Evolutionary conservation across 2,113 vertebrate species (phyloP), one percentile per base, ranked within the genome.

Genomic region (Platanista minor): DNA sequence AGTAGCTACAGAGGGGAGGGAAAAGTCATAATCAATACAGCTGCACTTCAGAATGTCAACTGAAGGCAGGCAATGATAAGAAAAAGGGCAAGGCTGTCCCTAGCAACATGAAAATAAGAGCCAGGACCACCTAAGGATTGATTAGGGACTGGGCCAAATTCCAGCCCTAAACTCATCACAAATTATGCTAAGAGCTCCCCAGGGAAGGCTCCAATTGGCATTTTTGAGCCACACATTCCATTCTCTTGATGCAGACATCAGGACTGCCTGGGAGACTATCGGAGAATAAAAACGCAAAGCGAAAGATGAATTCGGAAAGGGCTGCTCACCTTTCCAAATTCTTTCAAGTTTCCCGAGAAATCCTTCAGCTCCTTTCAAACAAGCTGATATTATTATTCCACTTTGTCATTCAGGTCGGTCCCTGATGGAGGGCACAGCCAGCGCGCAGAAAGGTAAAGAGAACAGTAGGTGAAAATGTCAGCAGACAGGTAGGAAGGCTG

Each of bases 291-390:
- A 97, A 97, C n/a, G 64, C 66, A 41, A 86, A 98, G 96, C 77
- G 98, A 96, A 82, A 98, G 95, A 89, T 90, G 90, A 96, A 95
- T 94, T 96, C 72, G 0, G 2, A 97, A 97, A 96, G 87, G 90
- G 82, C 67, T 97, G 96, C 94, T 93, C 97, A 96, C 92, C 87
- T 91, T 91, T 97, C 97, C 91, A 97, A 98, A 98, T 93, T 96
- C 96, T 98, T 97, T 98, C 97, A 98, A 94, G 96, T 98, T 97
- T 97, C 97, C 92, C 77, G 95, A 98, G 98, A 98, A 93, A 97
- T 90, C 81, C 83, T 87, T 98, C 81, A 75, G 88, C 86, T 97
- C 96, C 91, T 95, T 61, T 97, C 97, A 98, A 98, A 97, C 95
- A 98, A 92, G 71, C 54, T 57, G 1, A 64, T 52, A 91, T 64